phyloP scores from a whole-genome alignment of 2,888 invertebrate species.

The Cataglyphis cursor region DNA sequence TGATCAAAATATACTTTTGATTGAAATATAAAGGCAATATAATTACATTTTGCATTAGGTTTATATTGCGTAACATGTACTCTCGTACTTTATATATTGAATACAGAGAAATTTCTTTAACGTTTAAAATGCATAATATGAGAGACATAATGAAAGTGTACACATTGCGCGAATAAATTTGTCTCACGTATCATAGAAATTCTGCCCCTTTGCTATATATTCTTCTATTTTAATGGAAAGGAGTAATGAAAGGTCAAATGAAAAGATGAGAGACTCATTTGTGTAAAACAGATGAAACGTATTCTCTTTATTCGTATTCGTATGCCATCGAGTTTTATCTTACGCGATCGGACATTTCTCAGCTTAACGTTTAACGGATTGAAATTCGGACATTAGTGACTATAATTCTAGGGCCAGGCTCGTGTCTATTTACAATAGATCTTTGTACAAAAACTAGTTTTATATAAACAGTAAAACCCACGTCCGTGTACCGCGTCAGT shows the following conservation, averaged over 20 bases:
- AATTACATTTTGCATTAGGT: neutral
- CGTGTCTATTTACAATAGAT: slow-evolving; percentile 83
- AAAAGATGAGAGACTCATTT: slow-evolving; percentile 60
- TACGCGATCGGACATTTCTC: slow-evolving; percentile 68
- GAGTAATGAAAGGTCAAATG: slow-evolving; percentile 29
- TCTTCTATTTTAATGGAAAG: slow-evolving; percentile 60
- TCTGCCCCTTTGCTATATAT: slow-evolving; percentile 60
- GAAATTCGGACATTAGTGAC: slow-evolving; percentile 80
- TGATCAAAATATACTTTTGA: neutral
- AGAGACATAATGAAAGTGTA: slow-evolving; percentile 47
- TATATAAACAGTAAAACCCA: slow-evolving; percentile 78
- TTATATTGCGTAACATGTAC: neutral
- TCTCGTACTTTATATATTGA: neutral
- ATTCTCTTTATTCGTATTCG: slow-evolving; percentile 77
- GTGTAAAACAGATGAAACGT: slow-evolving; percentile 84
- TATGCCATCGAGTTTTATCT: slow-evolving; percentile 74
- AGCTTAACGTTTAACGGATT: slow-evolving; percentile 67
- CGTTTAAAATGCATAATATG: slow-evolving; percentile 44
- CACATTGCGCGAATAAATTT: slow-evolving; percentile 59
- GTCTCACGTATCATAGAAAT: slow-evolving; percentile 67
- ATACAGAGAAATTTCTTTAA: slow-evolving; percentile 55
- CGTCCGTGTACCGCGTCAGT: slow-evolving; percentile 49
- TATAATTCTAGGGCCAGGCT: slow-evolving; percentile 76
- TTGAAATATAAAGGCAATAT: neutral
- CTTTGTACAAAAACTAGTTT: slow-evolving; percentile 83